phyloP scores from a whole-genome alignment of 2,888 invertebrate genomes.

The Tupiocoris notatus region DNA sequence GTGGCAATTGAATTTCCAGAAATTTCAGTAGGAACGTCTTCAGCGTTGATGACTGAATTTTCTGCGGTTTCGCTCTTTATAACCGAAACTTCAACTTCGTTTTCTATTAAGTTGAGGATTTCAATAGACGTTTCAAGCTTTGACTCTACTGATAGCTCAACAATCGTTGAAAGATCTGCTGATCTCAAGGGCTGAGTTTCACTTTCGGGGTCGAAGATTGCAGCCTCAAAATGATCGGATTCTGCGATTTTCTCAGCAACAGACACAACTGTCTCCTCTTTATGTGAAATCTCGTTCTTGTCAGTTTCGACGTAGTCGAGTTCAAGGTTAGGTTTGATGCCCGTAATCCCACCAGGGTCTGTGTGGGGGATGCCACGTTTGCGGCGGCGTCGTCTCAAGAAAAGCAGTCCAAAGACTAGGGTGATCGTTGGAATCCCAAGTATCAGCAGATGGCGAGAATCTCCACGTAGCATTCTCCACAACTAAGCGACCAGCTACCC shows the following conservation, averaged over 20 bases:
- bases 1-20: conserved; percentile 11
- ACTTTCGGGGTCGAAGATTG: neutral
- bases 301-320: neutral
- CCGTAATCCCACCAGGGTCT: conserved; percentile 42
- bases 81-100: neutral
- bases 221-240: neutral
- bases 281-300: neutral
- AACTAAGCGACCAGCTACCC: conserved; percentile 39
- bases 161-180: neutral
- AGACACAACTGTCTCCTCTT: neutral
- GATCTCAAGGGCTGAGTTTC: too few relatives aligned
- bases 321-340: conserved; percentile 28
- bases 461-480: conserved; percentile 46
- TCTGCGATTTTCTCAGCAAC: neutral
- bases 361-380: conserved; percentile 44
- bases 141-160: neutral
- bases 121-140: neutral
- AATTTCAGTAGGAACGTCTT: neutral
- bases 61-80: neutral
- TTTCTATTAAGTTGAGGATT: neutral
- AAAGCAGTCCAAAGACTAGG: conserved; percentile 44
- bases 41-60: neutral
- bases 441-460: conserved; percentile 37
- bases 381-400: conserved; percentile 46
- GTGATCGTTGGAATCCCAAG: conserved; percentile 44